These are phyloP conservation scores for Montipora efflorescens DNA, from an alignment of 64 coral and sea anemone species.

Conservation along the genomic window DNA sequence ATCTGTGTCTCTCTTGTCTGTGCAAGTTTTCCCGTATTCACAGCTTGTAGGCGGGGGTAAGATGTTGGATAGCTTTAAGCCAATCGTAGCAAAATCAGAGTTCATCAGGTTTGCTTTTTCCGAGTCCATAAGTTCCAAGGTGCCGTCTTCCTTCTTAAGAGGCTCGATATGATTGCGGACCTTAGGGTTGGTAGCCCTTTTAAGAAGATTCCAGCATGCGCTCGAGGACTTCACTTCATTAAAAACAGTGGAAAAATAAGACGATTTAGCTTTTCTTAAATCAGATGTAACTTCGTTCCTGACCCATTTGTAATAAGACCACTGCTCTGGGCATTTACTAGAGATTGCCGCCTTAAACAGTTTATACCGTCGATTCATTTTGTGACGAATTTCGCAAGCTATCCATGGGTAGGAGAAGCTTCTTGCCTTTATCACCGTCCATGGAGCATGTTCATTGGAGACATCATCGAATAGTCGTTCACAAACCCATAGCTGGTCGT, in stretches of 20 bases:
- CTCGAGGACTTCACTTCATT: not conserved
- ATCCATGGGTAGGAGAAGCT: constrained; percentile 38
- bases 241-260: not conserved
- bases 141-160: too few relatives aligned
- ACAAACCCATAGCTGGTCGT: too few relatives aligned
- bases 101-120: too few relatives aligned
- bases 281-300: not conserved
- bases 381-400: constrained; percentile 13
- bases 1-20: too few relatives aligned
- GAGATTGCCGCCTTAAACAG: not conserved
- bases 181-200: not conserved
- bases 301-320: not conserved
- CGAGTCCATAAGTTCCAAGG: too few relatives aligned
- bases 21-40: too few relatives aligned
- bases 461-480: not conserved
- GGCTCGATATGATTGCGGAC: too few relatives aligned
- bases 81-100: too few relatives aligned
- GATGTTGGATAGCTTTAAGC: too few relatives aligned
- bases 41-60: too few relatives aligned
- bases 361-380: constrained; percentile 37
- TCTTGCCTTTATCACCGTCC: constrained; percentile 5
- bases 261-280: not conserved
- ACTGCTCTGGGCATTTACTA: constrained; percentile 7
- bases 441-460: constrained; percentile 29
- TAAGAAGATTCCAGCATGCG: too few relatives aligned